Conservation (phyloP, 2,113 vertebrate species). For the Puma concolor region DNA sequence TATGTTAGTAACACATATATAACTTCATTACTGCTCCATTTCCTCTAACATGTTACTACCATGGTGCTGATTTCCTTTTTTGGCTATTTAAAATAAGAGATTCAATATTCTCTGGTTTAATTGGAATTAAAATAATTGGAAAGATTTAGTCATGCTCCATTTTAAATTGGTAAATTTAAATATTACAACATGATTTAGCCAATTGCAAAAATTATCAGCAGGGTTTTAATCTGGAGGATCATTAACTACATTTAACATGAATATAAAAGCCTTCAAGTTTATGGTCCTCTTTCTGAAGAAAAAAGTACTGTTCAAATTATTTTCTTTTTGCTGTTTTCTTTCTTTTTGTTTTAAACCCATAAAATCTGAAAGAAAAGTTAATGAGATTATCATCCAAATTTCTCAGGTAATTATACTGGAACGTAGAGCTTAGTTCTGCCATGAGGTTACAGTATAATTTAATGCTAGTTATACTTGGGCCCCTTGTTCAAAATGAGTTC, state of each 20-base stretch:
- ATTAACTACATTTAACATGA: not conserved
- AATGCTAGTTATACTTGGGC: not conserved
- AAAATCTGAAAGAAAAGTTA: not conserved
- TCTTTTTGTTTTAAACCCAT: not conserved
- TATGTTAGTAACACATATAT: not conserved
- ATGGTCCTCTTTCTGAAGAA: not conserved
- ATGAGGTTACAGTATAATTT: not conserved
- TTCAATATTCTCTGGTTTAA: not conserved
- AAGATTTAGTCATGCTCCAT: not conserved
- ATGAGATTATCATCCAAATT: not conserved
- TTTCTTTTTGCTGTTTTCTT: not conserved
- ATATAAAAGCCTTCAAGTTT: not conserved
- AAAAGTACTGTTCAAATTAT: not conserved
- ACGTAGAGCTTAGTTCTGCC: not conserved
- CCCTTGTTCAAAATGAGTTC: not conserved
- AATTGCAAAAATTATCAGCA: not conserved
- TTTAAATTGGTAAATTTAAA: conserved; percentile 3
- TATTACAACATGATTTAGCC: not conserved
- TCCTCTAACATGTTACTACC: not conserved
- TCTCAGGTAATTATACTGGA: not conserved
- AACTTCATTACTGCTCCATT: not conserved
- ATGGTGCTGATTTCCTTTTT: not conserved
- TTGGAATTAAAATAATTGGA: not conserved
- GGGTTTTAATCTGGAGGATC: not conserved
- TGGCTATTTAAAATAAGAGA: not conserved